These are phyloP conservation scores for Zaprionus taronus DNA, from an alignment of 1,140 invertebrate genomes.

Conservation along the genomic window DNA sequence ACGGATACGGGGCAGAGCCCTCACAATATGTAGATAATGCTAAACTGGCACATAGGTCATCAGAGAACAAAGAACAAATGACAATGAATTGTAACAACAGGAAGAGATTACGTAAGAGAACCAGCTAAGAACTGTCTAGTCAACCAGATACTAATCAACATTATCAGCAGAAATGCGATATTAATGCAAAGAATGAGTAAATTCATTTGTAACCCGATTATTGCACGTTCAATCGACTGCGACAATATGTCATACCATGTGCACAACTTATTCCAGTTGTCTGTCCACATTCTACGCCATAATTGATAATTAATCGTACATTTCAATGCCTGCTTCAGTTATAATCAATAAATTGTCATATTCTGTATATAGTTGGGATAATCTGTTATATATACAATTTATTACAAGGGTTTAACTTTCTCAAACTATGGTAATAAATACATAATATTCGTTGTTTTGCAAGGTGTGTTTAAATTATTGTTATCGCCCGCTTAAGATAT, in stretches of 20 bases:
- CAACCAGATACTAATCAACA: constrained; percentile 48
- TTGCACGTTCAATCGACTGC: constrained; percentile 59
- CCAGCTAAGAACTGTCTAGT: constrained; percentile 20
- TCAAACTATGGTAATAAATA: not conserved
- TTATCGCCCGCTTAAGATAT: constrained; percentile 3
- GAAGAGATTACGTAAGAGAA: constrained; percentile 65
- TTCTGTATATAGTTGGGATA: not conserved
- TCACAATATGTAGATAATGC: constrained; percentile 8
- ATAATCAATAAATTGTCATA: not conserved
- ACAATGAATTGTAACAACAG: not conserved
- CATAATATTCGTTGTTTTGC: not conserved
- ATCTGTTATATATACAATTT: not conserved
- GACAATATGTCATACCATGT: not conserved
- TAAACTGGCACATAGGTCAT: constrained; percentile 49
- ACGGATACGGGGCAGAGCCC: not conserved
- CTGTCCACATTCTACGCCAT: not conserved
- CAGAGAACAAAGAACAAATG: constrained; percentile 24
- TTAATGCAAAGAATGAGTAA: constrained; percentile 37
- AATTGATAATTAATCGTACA: not conserved
- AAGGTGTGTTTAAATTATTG: not conserved
- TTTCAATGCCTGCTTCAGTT: not conserved
- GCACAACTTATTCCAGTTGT: not conserved
- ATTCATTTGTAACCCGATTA: constrained; percentile 67
- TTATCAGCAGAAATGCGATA: constrained; percentile 47
- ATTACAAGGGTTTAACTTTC: not conserved